A percentile compares a stretch with the other conserved stretches of the same genome.
These are phyloP conservation scores for Clarias batrachus DNA, from an alignment of 2,113 vertebrate genomes.

Conservation along the genomic window DNA sequence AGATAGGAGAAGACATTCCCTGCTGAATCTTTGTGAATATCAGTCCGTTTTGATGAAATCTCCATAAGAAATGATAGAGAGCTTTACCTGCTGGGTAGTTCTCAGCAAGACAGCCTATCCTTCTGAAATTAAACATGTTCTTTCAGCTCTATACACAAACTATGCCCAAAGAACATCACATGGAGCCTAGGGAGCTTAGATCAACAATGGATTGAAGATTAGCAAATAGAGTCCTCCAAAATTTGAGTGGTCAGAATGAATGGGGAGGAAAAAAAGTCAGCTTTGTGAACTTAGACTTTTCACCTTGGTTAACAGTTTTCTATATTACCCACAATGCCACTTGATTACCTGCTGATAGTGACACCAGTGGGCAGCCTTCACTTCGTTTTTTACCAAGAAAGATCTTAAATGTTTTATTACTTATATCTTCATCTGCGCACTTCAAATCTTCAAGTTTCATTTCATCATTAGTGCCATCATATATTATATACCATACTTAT, in stretches of 20 bases:
- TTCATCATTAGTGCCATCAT: not conserved
- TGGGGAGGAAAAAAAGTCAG: too few species aligned
- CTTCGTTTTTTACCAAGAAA: not conserved
- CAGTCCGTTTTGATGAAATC: conserved; percentile 12
- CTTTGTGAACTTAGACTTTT: not conserved
- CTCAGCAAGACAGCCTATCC: conserved; percentile 32
- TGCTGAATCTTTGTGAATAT: conserved; percentile 24
- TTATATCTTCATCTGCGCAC: not conserved
- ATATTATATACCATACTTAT: too few species aligned
- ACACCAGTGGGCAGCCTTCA: not conserved
- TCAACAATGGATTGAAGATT: not conserved
- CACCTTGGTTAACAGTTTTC: not conserved
- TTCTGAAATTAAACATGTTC: conserved; percentile 21
- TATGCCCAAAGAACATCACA: not conserved
- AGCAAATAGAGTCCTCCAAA: not conserved
- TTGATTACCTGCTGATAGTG: not conserved
- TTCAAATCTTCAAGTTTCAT: not conserved
- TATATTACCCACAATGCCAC: not conserved
- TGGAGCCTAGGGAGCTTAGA: not conserved
- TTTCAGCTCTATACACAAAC: not conserved
- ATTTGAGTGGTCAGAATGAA: not conserved
- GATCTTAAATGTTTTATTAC: not conserved
- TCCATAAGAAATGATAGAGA: conserved; percentile 25
- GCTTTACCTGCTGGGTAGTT: conserved; percentile 11
- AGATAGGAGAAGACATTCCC: conserved; percentile 31